Base-by-base conservation (phyloP, 2,888 invertebrate genomes). In the Rotaria sp. region DNA sequence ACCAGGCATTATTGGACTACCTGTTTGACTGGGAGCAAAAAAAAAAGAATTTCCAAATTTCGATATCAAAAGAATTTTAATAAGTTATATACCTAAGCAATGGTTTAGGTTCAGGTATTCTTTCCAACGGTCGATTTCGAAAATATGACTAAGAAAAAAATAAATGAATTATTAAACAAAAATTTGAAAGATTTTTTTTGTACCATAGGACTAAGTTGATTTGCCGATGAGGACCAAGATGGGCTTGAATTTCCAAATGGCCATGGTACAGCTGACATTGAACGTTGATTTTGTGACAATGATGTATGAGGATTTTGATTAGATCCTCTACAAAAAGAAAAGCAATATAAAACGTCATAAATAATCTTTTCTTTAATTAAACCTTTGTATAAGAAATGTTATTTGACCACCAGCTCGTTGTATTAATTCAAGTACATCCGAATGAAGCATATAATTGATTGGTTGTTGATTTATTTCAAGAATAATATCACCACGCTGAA, bases 391-490 rank as follows among this genome's bases (percentile, higher is more conserved):
- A 13, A 88, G 88, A 41, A 91, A 88, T 50, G 89, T 88, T 85
- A 91, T 89, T 86, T 89, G 89, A 75, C 90, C 90, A n/a, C 91
- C 91, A 45, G 90, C 89, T 85, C 88, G 88, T 86, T 90, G 90
- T 88, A 91, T 90, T 52, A 89, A 85, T 87, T 94, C 94, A 92
- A 96, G 95, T 86, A 96, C 96, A 92, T 96, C 95, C 91, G 95
- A 94, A 90, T 96, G 96, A 89, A 95, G 93, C 90, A 96, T 93
- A 90, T 95, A 94, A 87, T 95, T 93, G 84, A 95, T 94, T 92
- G 96, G 96, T 92, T 95, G 95, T 90, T 95, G 95, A 90, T 94
- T 95, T 89, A 97, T 94, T 92, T 95, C 95, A 89, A 94, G 93
- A 90, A 97, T 94, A 90, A 96, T 94, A 92, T 97, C 97, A 88